phyloP scores from a whole-genome alignment of 2,888 invertebrate genomes.

The Morpho achilles region DNA sequence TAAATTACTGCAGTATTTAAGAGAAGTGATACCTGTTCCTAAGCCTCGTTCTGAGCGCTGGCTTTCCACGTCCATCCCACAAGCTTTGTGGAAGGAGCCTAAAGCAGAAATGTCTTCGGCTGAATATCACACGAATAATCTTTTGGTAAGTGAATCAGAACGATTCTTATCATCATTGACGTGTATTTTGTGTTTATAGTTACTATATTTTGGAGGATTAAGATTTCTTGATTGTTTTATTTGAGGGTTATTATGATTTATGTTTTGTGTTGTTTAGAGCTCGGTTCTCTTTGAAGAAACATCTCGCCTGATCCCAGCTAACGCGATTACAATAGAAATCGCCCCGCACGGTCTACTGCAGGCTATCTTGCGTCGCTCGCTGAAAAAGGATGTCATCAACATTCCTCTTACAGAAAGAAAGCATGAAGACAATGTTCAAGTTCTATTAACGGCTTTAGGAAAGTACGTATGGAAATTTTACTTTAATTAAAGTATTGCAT shows the following conservation, averaged over 20 bases:
- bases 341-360: slow-evolving; percentile 95
- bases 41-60: slow-evolving; percentile 86
- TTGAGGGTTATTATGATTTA: too few relatives aligned
- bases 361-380: slow-evolving; percentile 89
- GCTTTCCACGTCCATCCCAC: slow-evolving; percentile 91
- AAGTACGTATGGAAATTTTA: slow-evolving; percentile 68
- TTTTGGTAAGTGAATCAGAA: slow-evolving; percentile 74
- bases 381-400: slow-evolving; percentile 84
- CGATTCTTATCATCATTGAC: background rate
- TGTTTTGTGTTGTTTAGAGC: slow-evolving; percentile 45
- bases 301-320: slow-evolving; percentile 85
- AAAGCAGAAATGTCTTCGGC: slow-evolving; percentile 85
- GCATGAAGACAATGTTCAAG: slow-evolving; percentile 81
- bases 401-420: slow-evolving; percentile 87
- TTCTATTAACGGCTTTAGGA: slow-evolving; percentile 81
- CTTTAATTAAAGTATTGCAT: too few relatives aligned
- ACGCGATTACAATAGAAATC: slow-evolving; percentile 92
- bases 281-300: slow-evolving; percentile 91
- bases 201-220: too few relatives aligned
- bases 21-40: slow-evolving; percentile 81
- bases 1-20: slow-evolving; percentile 81
- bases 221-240: too few relatives aligned
- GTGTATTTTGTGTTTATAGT: background rate
- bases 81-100: slow-evolving; percentile 83
- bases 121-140: slow-evolving; percentile 93